Base-by-base conservation (phyloP, 1,140 invertebrate species). In the Hylyphantes graminicola region DNA sequence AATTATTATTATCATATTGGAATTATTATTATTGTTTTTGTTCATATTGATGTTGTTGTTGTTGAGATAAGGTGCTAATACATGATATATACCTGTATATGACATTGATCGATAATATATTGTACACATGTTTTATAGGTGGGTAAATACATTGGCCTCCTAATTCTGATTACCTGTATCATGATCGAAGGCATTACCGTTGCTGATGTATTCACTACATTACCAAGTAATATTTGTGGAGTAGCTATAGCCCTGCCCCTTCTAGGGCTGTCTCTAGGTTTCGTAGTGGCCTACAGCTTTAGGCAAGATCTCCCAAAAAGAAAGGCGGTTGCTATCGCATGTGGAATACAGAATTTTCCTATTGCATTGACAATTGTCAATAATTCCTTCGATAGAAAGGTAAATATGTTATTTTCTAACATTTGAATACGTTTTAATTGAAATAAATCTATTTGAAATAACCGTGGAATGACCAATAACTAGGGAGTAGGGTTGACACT, bases 311-410 rank as follows among this genome's bases (percentile, higher is more conserved):
- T 85, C 35, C 15, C 78, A 6, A 82, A 86, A 21, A 75, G 88
- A 48, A 86, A 89, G 70, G 90, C 90, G 3, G 88, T 91, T 63
- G 89, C 90, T 13, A 88, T 90, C 21, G 90, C 90, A 85, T 90
- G 89, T 5, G 90, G 90, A 48, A 88, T 91, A 54, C 90, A 91
- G 70, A 91, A 91, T 86, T 87, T 91, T 50, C 87, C 87, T 17
- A 86, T 86, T 12, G 87, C 88, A 13, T 50, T 88, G 9, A 87
- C 87, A 5, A 87, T 88, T 15, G 85, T 88, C 63, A 74, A 87
- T 13, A 53, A 87, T 3, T 88, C 88, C 0, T 88, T 88, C 78
- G 78, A 73, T 48, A 57, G 68, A 17, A 57, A 87, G 51, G 86
- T 87, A 85, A 83, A 70, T 57, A 51, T 17, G 17, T 15, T 7